Conservation (phyloP, 1,140 invertebrate genomes). For the Chelonus insularis region DNA sequence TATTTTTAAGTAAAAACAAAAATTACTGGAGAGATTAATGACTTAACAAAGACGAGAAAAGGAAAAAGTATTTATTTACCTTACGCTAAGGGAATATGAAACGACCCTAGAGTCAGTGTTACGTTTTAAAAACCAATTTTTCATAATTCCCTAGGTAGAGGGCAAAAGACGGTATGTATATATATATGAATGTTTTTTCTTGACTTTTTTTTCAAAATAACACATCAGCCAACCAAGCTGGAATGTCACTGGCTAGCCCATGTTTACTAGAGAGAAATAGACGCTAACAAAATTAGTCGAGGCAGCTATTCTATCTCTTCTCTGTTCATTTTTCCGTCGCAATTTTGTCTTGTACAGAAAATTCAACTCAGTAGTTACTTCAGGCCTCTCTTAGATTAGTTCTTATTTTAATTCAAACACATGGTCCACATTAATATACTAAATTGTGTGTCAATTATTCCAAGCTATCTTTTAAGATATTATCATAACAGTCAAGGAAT, state of each 20-base stretch:
- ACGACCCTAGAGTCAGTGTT: conserved; percentile 1
- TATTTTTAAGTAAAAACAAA: conserved; percentile 15
- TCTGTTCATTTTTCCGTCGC: not conserved
- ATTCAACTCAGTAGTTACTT: not conserved
- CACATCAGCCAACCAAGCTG: not conserved
- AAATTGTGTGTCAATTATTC: too few species aligned
- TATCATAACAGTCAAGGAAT: too few species aligned
- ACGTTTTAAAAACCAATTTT: conserved; percentile 17
- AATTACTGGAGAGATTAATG: conserved; percentile 5
- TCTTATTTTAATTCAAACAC: too few species aligned
- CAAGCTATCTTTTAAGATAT: too few species aligned
- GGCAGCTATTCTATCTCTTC: conserved; percentile 5
- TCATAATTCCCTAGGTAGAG: not conserved
- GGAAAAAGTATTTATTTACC: conserved; percentile 15
- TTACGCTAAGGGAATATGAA: conserved; percentile 1
- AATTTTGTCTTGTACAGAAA: not conserved
- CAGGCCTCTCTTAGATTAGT: too few species aligned
- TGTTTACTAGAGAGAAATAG: not conserved
- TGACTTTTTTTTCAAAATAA: not conserved
- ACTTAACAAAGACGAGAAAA: conserved; percentile 1
- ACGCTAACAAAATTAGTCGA: conserved; percentile 12
- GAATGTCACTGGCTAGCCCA: conserved; percentile 9
- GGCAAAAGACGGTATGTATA: not conserved
- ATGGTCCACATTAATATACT: too few species aligned
- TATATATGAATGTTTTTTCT: not conserved